Evolutionary conservation across 2,797 vertebrate species (phyloP), one percentile per base, ranked within the genome.

Genomic region (Simalia tracyae): DNA sequence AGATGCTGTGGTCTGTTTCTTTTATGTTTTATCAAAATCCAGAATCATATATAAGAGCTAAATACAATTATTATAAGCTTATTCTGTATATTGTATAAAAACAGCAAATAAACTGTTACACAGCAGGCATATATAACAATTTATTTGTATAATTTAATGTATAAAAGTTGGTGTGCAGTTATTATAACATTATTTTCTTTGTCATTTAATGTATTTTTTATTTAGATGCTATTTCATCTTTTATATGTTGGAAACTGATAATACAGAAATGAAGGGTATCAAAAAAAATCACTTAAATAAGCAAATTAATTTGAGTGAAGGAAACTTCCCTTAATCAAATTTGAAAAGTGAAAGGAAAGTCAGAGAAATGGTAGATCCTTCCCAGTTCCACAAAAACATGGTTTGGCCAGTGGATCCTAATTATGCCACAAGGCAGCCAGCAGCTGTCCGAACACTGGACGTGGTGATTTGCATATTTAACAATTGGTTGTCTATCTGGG

Each of bases 381-480:
- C 91, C 95, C 93, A 96, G 94, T 95, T 92, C 94, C 96, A 93
- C 95, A 94, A 86, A 94, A 93, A 94, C 8, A 3, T 90, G 94
- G 92, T 94, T 94, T 96, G 92, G 89, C 90, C 86, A 88, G 89
- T 31, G 50, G 59, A 46, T 50, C 96, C 96, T 95, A 95, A 95
- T 97, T 96, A 97, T 96, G 96, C 96, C 95, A 84, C 96, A 95
- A 96, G 96, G 96, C 96, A 96, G 96, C 97, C 96, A 95, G 96
- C 97, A 97, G 97, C 97, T 97, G 96, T 96, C 97, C 96, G 95
- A 94, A 96, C 96, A 96, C 96, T 94, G 97, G 97, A 96, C 95
- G 97, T 96, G 97, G 97, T 94, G 96, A 97, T 97, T 97, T 96
- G 97, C 97, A 97, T 97, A 96, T 93, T 94, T 96, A 96, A 97